These are phyloP conservation scores for Melanaphis sacchari DNA, from an alignment of 1,140 invertebrate genomes.

Conservation along the genomic window DNA sequence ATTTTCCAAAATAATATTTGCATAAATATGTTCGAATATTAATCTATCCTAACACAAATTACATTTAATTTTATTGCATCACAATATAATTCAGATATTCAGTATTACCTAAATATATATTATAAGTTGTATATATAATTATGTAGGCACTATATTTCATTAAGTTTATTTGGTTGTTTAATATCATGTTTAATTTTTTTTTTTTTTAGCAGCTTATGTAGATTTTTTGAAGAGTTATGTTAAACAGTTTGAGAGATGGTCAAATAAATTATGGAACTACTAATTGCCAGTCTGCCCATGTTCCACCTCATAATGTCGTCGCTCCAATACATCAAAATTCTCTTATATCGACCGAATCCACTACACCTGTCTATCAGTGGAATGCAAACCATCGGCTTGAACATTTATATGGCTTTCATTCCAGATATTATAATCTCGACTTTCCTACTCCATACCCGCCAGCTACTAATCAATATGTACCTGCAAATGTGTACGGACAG, in stretches of 20 bases:
- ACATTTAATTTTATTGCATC: neutral
- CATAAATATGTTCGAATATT: neutral
- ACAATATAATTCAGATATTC: neutral
- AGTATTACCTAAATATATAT: neutral
- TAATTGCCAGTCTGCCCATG: conserved; percentile 19
- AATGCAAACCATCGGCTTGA: conserved; percentile 42
- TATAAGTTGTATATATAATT: neutral
- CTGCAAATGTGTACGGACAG: conserved; percentile 41
- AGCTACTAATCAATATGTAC: conserved; percentile 41
- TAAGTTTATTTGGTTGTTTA: neutral
- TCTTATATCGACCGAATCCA: conserved; percentile 19
- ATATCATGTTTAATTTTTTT: neutral
- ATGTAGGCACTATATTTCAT: neutral
- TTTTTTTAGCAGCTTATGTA: conserved; percentile 26
- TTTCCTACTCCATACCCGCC: conserved; percentile 39
- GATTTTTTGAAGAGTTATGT: conserved; percentile 41
- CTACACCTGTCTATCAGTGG: conserved; percentile 25
- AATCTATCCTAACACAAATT: neutral
- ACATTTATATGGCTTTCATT: conserved; percentile 54
- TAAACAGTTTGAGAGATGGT: conserved; percentile 54
- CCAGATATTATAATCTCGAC: conserved; percentile 54
- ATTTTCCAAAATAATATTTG: neutral
- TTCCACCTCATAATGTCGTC: conserved; percentile 51
- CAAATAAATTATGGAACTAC: conserved; percentile 49
- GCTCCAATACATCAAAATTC: conserved; percentile 46